Conservation (phyloP, 2,888 invertebrate genomes). For the Trachelus tabidus region DNA sequence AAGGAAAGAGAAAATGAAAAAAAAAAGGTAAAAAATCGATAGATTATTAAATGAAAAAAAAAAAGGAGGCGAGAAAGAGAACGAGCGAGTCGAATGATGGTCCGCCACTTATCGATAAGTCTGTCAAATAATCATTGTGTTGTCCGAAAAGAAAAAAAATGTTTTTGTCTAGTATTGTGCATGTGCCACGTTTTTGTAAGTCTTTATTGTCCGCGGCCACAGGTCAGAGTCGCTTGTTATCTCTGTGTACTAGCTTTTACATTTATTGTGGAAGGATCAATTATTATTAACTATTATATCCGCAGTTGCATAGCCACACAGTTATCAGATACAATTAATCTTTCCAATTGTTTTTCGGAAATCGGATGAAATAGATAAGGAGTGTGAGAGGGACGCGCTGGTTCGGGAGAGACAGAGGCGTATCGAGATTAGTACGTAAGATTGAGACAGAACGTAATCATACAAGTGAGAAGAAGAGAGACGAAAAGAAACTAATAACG, state of each 20-base stretch:
- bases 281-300: conserved; percentile 33
- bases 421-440: not conserved
- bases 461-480: not conserved
- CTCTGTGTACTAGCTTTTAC: conserved; percentile 64
- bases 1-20: conserved; percentile 18
- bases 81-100: not conserved
- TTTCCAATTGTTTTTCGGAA: not conserved
- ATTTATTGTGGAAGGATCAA: conserved; percentile 53
- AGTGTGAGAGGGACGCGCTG: not conserved
- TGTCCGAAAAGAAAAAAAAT: conserved; percentile 40
- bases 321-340: conserved; percentile 6
- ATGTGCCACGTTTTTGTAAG: conserved; percentile 63
- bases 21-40: conserved; percentile 20
- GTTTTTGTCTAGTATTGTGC: conserved; percentile 64
- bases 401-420: not conserved
- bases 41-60: conserved; percentile 16
- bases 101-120: conserved; percentile 42
- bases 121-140: conserved; percentile 58
- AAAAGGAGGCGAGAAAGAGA: conserved; percentile 18
- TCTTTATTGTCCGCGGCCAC: conserved; percentile 58
- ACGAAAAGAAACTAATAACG: conserved; percentile 17
- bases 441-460: not conserved
- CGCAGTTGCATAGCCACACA: conserved; percentile 8
- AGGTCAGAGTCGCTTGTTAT: conserved; percentile 57
- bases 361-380: not conserved